Base-by-base conservation (phyloP, 2,888 invertebrate genomes). In the Tenthredo scrophulariae region DNA sequence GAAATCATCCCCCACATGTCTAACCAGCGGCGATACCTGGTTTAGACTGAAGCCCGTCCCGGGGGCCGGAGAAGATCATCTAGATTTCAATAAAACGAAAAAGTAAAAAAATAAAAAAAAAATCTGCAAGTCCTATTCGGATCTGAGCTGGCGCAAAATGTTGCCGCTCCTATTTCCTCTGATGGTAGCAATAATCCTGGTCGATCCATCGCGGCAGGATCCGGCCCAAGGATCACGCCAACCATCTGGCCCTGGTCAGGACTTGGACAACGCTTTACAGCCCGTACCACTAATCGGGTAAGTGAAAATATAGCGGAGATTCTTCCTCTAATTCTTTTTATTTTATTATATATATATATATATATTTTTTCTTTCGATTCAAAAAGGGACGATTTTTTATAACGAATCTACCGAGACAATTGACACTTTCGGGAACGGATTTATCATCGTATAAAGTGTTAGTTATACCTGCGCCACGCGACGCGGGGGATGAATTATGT, bases 221-320 rank as follows among this genome's bases (percentile, higher is more conserved):
- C 58, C 74, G 22, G 40, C 50, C 26, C 74, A 26, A 9, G 58
- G 72, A 43, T 26, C 3, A 26, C 84, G 62, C n/a, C 62, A 74
- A 22, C 22, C 74, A 75, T 18, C 84, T 33, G 84, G 88, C 65
- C 86, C 90, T 18, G 67, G 86, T 5, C 91, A 88, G 84, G 90
- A 91, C 77, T 85, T 89, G 84, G 90, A 91, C 85, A 90, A 91
- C 84, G 89, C 89, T 80, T 85, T 89, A 85, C 91, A 90, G 87
- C 88, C 90, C 70, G 88, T 87, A 84, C 87, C 90, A 82, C 89
- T 89, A 1, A 85, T 87, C 75, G 91, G 91, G 91, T 91, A 86
- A 91, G 89, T 89, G 43, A 62, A 54, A 54, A 43, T 13, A 1
- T 13, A 70, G 15, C 37, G 67, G 40, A 3, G 6, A 46, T 50